Conservation (phyloP, 2,888 invertebrate species). For the Helleia helle region DNA sequence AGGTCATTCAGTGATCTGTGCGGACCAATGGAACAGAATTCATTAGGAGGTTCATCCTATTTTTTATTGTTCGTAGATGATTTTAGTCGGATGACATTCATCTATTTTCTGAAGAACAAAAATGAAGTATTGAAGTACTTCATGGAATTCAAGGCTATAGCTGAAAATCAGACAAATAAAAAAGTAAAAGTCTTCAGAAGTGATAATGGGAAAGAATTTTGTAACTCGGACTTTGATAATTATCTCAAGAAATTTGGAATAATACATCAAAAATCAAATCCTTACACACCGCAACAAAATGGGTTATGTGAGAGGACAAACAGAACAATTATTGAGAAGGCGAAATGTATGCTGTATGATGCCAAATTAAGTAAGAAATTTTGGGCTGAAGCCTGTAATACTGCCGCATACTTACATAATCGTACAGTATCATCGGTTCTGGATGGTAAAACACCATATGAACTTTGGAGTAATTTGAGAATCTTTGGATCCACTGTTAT, state of each 20-base stretch:
- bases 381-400: too few species aligned
- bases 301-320: background rate
- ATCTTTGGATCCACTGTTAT: background rate
- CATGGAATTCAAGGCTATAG: constrained; percentile 12
- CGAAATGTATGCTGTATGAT: too few species aligned
- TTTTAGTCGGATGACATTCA: background rate
- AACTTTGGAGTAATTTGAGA: background rate
- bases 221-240: background rate
- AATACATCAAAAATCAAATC: background rate
- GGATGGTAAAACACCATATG: constrained; percentile 4
- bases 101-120: constrained; percentile 9
- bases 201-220: background rate
- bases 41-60: constrained; percentile 1
- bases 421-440: background rate
- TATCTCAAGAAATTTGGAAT: background rate
- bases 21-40: constrained; percentile 10
- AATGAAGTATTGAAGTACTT: constrained; percentile 16
- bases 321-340: background rate
- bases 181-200: constrained; percentile 14
- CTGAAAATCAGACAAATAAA: constrained; percentile 14
- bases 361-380: too few species aligned
- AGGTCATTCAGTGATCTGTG: background rate
- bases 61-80: constrained; percentile 9
- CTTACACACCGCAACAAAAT: background rate
- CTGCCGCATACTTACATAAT: too few species aligned